A percentile compares a stretch with the other conserved stretches of the same genome.
phyloP scores from a whole-genome alignment of 2,888 invertebrate genomes.

The Zeuzera pyrina region DNA sequence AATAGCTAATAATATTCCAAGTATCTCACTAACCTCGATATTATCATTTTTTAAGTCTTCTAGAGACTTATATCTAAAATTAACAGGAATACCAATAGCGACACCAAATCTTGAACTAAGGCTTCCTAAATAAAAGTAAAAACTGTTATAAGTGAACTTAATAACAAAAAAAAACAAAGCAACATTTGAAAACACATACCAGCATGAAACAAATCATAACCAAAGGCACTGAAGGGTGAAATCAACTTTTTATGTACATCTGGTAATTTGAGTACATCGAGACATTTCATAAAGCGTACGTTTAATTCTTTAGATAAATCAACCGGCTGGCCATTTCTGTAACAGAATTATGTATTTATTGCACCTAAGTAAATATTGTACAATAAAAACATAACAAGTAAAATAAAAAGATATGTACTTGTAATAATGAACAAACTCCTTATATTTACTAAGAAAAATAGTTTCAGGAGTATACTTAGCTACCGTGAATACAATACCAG shows the following conservation, averaged over 20 bases:
- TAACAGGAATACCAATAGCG: slow-evolving; percentile 81
- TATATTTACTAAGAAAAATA: slow-evolving; percentile 73
- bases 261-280: slow-evolving; percentile 73
- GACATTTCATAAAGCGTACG: slow-evolving; percentile 68
- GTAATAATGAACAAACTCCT: slow-evolving; percentile 76
- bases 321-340: slow-evolving; percentile 74
- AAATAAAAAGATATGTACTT: slow-evolving; percentile 53
- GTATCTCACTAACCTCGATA: too few species aligned
- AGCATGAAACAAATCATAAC: slow-evolving; percentile 81
- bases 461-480: slow-evolving; percentile 76
- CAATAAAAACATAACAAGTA: slow-evolving; percentile 4
- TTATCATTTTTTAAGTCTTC: slow-evolving; percentile 71
- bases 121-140: slow-evolving; percentile 45
- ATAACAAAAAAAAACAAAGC: not conserved
- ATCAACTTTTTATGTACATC: slow-evolving; percentile 61
- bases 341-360: slow-evolving; percentile 20
- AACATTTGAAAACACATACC: slow-evolving; percentile 47
- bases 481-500: slow-evolving; percentile 60
- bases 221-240: slow-evolving; percentile 79
- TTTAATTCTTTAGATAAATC: slow-evolving; percentile 63
- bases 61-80: slow-evolving; percentile 74
- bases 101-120: slow-evolving; percentile 74
- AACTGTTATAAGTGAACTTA: not conserved
- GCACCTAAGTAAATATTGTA: slow-evolving; percentile 4
- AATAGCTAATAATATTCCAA: slow-evolving; percentile 9